Conservation (phyloP, 2,113 vertebrate species). For the Indri indri region DNA sequence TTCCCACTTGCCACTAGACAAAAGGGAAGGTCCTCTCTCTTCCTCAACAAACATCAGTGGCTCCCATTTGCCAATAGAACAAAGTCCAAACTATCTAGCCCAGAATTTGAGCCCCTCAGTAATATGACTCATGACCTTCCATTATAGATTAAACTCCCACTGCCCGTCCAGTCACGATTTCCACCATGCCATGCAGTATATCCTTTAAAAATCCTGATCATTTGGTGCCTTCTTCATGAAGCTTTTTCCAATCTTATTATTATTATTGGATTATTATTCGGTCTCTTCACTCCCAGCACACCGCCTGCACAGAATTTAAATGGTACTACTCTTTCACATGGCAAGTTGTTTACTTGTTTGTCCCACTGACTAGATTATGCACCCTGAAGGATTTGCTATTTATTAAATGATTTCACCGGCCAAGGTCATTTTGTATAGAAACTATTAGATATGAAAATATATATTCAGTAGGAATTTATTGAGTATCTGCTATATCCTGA, state of each 20-base stretch:
- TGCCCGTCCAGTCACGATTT: no score
- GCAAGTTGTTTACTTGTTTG: no score
- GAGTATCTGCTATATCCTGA: no score
- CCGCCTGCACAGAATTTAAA: background rate
- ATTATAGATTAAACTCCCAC: background rate
- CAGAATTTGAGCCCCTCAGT: background rate
- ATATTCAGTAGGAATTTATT: background rate
- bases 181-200: background rate
- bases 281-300: background rate
- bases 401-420: background rate
- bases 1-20: background rate
- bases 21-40: background rate
- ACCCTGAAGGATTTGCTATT: background rate
- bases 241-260: background rate
- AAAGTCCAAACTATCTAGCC: background rate
- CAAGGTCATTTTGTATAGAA: background rate
- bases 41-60: background rate
- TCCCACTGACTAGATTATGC: background rate
- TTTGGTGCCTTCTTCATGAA: background rate
- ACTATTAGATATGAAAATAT: background rate
- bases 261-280: background rate
- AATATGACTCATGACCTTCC: background rate
- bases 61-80: background rate
- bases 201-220: background rate
- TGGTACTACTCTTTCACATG: no score